Base-by-base conservation (phyloP, 2,888 invertebrate genomes). In the Pocota personata region DNA sequence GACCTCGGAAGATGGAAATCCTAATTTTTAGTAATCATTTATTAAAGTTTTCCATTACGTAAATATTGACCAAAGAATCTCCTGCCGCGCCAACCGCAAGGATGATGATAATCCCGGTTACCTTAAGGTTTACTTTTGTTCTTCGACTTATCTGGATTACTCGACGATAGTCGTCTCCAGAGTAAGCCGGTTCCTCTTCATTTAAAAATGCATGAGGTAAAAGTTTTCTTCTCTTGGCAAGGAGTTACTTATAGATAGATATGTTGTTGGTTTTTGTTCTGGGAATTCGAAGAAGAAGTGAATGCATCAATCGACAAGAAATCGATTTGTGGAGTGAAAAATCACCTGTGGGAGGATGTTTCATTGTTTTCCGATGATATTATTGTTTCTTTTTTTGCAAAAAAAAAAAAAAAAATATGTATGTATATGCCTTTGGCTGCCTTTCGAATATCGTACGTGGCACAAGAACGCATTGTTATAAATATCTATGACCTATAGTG, bases 11-110 rank as follows among this genome's bases (percentile, higher is more conserved):
- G 57, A 69, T 69, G 58, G 21, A 66, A 75, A 64, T 72, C 43
- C 82, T 76, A 82, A 77, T 86, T 80, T 82, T 86, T 72, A 77
- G 66, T 82, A 86, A 82, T 86, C 77, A 86, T 86, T 86, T 82
- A 86, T 86, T 86, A 76, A 86, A 82, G 76, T 60, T 67, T 80
- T 86, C 82, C 82, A 86, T 86, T 82, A 86, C 80, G 76, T 60
- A 60, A 75, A 82, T 80, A 86, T 80, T 86, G 86, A 76, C 86
- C 80, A 76, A 66, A 69, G 55, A 67, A 72, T 66, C 58, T 58
- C 40, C 35, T 60, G 58, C 66, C 32, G 32, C 19, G 40, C 27
- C 57, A 62, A 73, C 79, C 64, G 64, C 71, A 75, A 55, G 71
- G 35, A 62, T 71, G 32, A 86, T 86, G 76, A 77, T 82, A 86